Evolutionary conservation across 2,113 vertebrate genomes (phyloP).

Genomic region (Oryzias melastigma): DNA sequence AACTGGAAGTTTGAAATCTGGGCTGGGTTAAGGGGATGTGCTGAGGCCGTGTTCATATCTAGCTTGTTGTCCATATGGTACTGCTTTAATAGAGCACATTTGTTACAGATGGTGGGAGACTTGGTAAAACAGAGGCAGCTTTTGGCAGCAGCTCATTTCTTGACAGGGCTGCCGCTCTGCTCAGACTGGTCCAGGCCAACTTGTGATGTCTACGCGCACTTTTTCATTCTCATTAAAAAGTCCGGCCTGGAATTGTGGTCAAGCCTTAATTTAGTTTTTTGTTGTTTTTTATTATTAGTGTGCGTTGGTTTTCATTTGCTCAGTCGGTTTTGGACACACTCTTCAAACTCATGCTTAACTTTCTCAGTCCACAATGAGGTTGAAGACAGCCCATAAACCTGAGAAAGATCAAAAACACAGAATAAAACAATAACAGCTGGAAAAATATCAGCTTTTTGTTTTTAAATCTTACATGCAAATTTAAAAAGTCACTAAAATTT

Average conservation of each 20-base stretch:
- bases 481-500: slow-evolving; percentile 11
- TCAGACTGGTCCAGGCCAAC: slow-evolving; percentile 59
- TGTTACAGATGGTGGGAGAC: slow-evolving; percentile 93
- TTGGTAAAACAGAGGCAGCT: slow-evolving; percentile 82
- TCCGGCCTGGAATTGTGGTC: slow-evolving; percentile 79
- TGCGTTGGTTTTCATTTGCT: slow-evolving; percentile 33
- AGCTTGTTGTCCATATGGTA: slow-evolving; percentile 96
- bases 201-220: slow-evolving; percentile 74
- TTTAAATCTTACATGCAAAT: slow-evolving; percentile 30
- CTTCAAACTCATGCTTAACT: slow-evolving; percentile 77
- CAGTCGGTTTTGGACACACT: slow-evolving; percentile 72
- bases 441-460: slow-evolving; percentile 37
- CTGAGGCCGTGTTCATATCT: slow-evolving; percentile 92
- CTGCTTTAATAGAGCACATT: slow-evolving; percentile 95
- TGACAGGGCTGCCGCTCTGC: slow-evolving; percentile 78
- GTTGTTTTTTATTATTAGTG: slow-evolving; percentile 42
- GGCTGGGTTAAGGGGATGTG: slow-evolving; percentile 84
- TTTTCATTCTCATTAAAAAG: slow-evolving; percentile 72
- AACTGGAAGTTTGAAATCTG: slow-evolving; percentile 89
- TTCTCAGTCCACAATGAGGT: slow-evolving; percentile 72
- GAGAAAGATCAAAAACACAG: slow-evolving; percentile 65
- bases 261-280: slow-evolving; percentile 72
- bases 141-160: slow-evolving; percentile 84
- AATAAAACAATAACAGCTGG: slow-evolving; percentile 49
- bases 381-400: slow-evolving; percentile 73